A percentile compares a stretch with the other conserved stretches of the same genome.
Conservation (phyloP, 2,888 invertebrate species). For the Zhengitettix transpicula region DNA sequence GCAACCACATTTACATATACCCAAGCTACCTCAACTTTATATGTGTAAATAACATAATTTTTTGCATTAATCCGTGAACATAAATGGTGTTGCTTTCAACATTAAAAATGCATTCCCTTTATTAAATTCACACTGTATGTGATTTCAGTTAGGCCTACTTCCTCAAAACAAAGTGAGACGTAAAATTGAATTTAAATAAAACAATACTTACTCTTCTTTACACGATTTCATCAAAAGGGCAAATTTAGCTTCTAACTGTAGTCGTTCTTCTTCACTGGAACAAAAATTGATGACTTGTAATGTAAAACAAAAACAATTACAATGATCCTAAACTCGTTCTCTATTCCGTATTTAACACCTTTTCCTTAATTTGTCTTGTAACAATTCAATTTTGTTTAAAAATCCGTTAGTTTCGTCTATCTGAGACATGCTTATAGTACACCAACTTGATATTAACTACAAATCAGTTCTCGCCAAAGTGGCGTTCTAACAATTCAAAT, state of each 20-base stretch:
- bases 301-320: not conserved
- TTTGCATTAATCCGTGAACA: no score
- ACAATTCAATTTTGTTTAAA: constrained; percentile 9
- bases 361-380: constrained; percentile 11
- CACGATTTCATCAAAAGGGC: constrained; percentile 6
- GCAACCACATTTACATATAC: no score
- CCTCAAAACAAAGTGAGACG: no score
- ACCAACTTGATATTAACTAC: no score
- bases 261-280: constrained; percentile 12
- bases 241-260: constrained; percentile 11
- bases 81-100: no score
- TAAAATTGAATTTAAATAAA: not conserved
- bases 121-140: no score
- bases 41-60: no score
- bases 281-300: not conserved
- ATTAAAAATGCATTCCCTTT: no score
- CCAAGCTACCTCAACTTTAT: no score
- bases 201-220: constrained; percentile 10
- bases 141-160: no score
- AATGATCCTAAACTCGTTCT: not conserved
- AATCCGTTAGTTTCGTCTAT: constrained; percentile 6
- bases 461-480: no score
- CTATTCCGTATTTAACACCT: constrained; percentile 3
- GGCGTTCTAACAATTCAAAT: no score
- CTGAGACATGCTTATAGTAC: constrained; percentile 3